These are phyloP conservation scores for Pterocles burchelli DNA, from an alignment of 2,113 vertebrate genomes.

Conservation along the genomic window DNA sequence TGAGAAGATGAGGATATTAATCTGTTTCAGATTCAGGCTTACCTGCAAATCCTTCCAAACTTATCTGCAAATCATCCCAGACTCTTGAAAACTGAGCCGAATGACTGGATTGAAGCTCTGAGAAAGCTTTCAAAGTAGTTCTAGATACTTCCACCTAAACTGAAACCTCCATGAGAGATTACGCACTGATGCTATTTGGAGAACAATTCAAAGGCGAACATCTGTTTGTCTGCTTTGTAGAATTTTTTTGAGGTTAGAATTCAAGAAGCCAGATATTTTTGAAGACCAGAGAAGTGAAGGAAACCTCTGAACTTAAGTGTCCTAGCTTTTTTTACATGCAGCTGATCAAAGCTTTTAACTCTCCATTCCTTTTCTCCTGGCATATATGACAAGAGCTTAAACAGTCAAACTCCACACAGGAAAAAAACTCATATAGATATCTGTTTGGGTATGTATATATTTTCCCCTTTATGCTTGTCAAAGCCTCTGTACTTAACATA, in stretches of 20 bases:
- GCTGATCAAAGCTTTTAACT: slow-evolving; percentile 55
- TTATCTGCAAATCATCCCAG: neutral
- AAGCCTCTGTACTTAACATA: slow-evolving; percentile 35
- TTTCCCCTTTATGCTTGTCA: slow-evolving; percentile 19
- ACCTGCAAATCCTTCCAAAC: neutral
- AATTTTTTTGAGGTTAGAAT: neutral
- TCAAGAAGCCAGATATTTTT: neutral
- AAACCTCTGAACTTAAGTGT: slow-evolving; percentile 24
- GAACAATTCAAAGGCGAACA: neutral
- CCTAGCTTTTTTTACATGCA: neutral
- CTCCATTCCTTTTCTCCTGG: neutral
- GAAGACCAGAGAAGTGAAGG: neutral
- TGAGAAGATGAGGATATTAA: neutral
- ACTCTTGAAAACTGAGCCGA: neutral
- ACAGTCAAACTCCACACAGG: neutral
- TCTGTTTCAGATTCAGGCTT: neutral
- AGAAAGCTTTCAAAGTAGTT: slow-evolving; percentile 5
- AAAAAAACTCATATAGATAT: neutral
- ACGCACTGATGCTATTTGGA: neutral
- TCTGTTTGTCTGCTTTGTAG: neutral
- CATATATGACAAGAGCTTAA: slow-evolving; percentile 58
- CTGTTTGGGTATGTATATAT: neutral
- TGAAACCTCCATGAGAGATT: neutral
- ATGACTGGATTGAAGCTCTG: neutral
- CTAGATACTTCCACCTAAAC: neutral